These are phyloP conservation scores for Epicampocera succincta DNA, from an alignment of 2,888 invertebrate species.

Conservation along the genomic window DNA sequence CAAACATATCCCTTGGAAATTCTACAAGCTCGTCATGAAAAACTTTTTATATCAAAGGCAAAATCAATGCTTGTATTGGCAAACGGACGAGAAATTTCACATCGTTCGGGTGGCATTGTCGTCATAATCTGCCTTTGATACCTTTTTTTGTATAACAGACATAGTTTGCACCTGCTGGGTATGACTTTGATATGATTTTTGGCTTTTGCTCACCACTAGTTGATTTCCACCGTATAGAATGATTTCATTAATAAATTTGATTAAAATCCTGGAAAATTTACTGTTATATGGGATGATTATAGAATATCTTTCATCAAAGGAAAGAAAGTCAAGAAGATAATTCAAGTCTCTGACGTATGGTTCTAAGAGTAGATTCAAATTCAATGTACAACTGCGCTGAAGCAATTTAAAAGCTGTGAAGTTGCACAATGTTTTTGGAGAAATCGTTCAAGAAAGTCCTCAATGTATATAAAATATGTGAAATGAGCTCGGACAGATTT, in stretches of 20 bases:
- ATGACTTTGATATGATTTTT: neutral
- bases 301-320: neutral
- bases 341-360: neutral
- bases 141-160: neutral
- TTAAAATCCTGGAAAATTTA: neutral
- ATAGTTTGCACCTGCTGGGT: neutral
- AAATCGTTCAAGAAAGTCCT: conserved; percentile 30
- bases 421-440: neutral
- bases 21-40: neutral
- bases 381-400: conserved; percentile 38
- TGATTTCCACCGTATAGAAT: neutral
- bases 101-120: neutral
- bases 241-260: conserved; percentile 1
- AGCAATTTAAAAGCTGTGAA: conserved; percentile 13
- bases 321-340: neutral
- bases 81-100: neutral
- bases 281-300: neutral
- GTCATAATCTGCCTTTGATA: conserved; percentile 1
- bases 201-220: neutral
- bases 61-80: neutral
- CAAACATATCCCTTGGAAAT: conserved; percentile 3
- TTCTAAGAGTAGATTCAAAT: conserved; percentile 19
- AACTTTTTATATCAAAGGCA: neutral
- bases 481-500: conserved; percentile 26
- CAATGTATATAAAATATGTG: conserved; percentile 1